A percentile compares a stretch with the other conserved stretches of the same genome.
Conservation (phyloP, 2,888 invertebrate species). For the Aproaerema taeniolella region DNA sequence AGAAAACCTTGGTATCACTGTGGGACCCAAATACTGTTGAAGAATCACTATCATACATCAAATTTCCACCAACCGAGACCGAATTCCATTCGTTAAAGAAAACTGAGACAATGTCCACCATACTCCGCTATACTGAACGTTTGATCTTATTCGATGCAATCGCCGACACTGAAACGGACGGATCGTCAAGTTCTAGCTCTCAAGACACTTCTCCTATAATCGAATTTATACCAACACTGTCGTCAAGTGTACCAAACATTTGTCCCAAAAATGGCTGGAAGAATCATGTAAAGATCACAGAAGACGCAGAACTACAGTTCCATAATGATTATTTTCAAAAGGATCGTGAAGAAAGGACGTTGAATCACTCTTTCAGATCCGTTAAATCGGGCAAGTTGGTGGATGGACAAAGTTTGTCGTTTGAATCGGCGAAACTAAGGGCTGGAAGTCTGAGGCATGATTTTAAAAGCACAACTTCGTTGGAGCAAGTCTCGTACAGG, state of each 20-base stretch:
- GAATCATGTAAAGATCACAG: conserved; percentile 31
- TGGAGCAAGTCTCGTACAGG: conserved; percentile 54
- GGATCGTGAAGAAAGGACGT: conserved; percentile 31
- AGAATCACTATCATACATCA: conserved; percentile 89
- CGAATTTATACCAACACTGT: conserved; percentile 46
- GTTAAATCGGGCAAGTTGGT: conserved; percentile 38
- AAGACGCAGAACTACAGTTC: conserved; percentile 41
- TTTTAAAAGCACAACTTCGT: conserved; percentile 46
- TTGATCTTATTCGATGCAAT: conserved; percentile 83
- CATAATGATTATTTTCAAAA: conserved; percentile 60
- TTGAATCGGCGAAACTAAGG: conserved; percentile 30
- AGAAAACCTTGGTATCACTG: conserved; percentile 85
- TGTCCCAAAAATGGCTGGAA: conserved; percentile 32
- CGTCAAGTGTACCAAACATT: conserved; percentile 53
- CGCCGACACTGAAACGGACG: conserved; percentile 82
- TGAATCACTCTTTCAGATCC: conserved; percentile 52
- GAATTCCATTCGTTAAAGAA: too few species aligned
- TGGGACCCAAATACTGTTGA: conserved; percentile 93
- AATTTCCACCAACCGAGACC: conserved; percentile 79
- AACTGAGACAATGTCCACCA: conserved; percentile 82
- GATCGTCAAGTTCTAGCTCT: conserved; percentile 77
- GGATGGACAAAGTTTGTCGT: conserved; percentile 42
- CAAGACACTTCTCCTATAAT: conserved; percentile 80
- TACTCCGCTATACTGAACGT: conserved; percentile 87
- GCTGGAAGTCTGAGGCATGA: conserved; percentile 24